phyloP scores from a whole-genome alignment of 2,113 vertebrate species.

The Amblyopsis rosae region DNA sequence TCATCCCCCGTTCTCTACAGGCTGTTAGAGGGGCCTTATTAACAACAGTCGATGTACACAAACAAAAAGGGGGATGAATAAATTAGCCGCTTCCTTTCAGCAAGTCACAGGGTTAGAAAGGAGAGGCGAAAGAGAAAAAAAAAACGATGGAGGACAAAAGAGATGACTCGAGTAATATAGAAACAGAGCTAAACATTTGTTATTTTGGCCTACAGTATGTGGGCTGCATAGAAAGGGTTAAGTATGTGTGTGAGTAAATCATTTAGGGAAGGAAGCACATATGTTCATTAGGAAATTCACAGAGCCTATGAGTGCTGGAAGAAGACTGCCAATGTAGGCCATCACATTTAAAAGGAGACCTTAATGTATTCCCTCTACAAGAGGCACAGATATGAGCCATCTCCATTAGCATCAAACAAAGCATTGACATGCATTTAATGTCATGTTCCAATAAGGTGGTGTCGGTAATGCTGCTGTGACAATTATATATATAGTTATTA shows the following conservation, averaged over 20 bases:
- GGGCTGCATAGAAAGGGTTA: constrained; percentile 1
- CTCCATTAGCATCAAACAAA: background rate
- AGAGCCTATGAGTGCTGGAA: too few species aligned
- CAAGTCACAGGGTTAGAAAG: constrained; percentile 35
- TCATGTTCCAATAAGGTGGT: too few species aligned
- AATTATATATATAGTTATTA: too few species aligned
- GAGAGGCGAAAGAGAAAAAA: constrained; percentile 1
- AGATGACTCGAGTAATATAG: background rate
- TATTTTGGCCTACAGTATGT: background rate
- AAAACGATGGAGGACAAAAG: background rate
- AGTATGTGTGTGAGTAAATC: background rate
- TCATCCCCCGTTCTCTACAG: constrained; percentile 54
- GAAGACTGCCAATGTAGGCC: too few species aligned
- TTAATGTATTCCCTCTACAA: background rate
- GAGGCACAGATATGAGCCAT: background rate
- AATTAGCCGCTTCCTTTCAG: constrained; percentile 57
- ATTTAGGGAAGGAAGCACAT: too few species aligned
- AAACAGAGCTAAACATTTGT: background rate
- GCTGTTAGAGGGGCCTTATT: constrained; percentile 63
- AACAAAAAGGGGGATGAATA: constrained; percentile 70
- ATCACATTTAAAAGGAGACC: too few species aligned
- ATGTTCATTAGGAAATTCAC: too few species aligned
- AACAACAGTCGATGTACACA: constrained; percentile 61
- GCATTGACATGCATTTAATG: too few species aligned
- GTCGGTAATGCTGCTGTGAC: too few species aligned